Evolutionary conservation across 2,888 invertebrate species (phyloP), one percentile per base, ranked within the genome.

Genomic region (Drosophila merina): DNA sequence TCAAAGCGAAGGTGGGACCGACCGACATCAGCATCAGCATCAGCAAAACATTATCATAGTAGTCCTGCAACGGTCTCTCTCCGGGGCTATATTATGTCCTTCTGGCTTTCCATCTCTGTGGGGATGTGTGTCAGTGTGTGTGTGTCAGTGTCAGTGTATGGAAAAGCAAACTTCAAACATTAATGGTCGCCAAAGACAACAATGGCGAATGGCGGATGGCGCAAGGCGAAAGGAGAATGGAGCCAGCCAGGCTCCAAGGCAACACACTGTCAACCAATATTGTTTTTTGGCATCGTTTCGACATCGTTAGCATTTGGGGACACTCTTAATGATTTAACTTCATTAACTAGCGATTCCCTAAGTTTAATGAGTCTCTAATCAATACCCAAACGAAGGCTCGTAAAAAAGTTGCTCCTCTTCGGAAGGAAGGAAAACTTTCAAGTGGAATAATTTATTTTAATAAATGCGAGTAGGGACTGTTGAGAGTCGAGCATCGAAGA

Each of bases 1-100:
- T 69, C 50, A 69, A 59, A 59, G 59, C 40, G 57, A 26, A 57
- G 68, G 49, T 28, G 54, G 52, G 52, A 26, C 28, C 64, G 28
- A 7, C 14, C 14, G 14, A 14, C 14, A 14, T 1, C 14, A 14
- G 14, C 50, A 42, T 42, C 40, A 38, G 20, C 50, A 42, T 42
- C 40, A 38, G 45, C 30, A 38, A 66, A 45, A 45, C 51, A 63
- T 66, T 66, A 31, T 47, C 45, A 51, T 20, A 20, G 20, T 64
- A 31, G 30, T 63, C 45, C 45, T 45, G 63, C 30, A 30, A 9
- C 31, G 20, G 26, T 9, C n/a, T 12, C 33, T 5, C 10, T 5
- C 25, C 8, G 4, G n/a, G 6, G 36, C 9, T 28, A 40, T 2
- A 3, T 1, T 20, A 28, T 9, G 8, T 8, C 36, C 36, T 36